Evolutionary conservation across 2,888 invertebrate genomes (phyloP).

Genomic region (Hypena proboscidalis): DNA sequence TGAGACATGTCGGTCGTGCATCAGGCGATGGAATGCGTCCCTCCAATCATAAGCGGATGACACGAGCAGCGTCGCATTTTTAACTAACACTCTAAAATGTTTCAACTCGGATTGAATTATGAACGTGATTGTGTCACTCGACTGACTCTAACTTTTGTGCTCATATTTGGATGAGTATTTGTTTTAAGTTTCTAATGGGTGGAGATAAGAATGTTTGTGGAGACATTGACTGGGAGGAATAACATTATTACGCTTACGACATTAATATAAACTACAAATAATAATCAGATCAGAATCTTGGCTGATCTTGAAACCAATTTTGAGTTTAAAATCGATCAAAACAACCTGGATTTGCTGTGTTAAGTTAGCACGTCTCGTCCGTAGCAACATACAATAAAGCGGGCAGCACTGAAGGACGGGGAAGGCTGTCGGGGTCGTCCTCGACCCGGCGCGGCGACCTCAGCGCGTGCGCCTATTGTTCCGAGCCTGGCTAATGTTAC

Average conservation of each 20-base stretch:
- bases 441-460: slow-evolving; percentile 71
- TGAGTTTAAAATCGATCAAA: slow-evolving; percentile 4
- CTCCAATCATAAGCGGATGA: slow-evolving; percentile 70
- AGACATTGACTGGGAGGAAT: no score
- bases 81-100: slow-evolving; percentile 47
- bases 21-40: slow-evolving; percentile 66
- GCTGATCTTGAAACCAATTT: no score
- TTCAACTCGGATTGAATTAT: slow-evolving; percentile 52
- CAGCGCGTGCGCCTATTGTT: slow-evolving; percentile 76
- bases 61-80: slow-evolving; percentile 62
- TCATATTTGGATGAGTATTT: slow-evolving; percentile 21
- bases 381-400: slow-evolving; percentile 47
- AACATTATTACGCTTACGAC: no score
- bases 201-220: neutral
- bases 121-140: slow-evolving; percentile 39
- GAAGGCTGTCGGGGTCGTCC: slow-evolving; percentile 66
- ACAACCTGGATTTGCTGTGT: slow-evolving; percentile 4
- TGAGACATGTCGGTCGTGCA: slow-evolving; percentile 48
- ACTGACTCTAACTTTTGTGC: slow-evolving; percentile 24
- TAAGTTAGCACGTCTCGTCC: slow-evolving; percentile 12
- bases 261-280: no score
- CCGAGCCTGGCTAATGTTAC: slow-evolving; percentile 62
- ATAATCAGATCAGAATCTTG: no score
- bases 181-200: neutral
- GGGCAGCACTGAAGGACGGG: slow-evolving; percentile 66